phyloP scores from a whole-genome alignment of 2,797 vertebrate genomes.

The Cryptoprocta ferox region DNA sequence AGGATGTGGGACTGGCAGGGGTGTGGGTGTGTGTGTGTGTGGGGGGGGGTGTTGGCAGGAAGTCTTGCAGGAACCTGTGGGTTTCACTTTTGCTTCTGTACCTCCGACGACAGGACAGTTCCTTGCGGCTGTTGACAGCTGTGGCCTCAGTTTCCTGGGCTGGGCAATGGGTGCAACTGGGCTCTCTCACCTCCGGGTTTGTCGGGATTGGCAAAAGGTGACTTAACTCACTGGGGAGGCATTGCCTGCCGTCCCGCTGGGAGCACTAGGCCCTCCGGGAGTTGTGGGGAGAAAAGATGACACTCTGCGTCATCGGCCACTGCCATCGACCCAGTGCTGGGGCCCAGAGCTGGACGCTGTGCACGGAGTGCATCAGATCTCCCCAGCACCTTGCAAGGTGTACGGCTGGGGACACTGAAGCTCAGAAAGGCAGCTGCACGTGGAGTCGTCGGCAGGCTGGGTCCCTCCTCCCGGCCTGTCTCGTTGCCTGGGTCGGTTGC shows the following conservation, averaged over 20 bases:
- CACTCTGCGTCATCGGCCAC: rapidly evolving
- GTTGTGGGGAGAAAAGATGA: not conserved
- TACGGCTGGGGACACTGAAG: not conserved
- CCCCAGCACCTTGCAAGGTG: not conserved
- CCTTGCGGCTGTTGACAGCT: not conserved
- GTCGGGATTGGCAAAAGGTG: not conserved
- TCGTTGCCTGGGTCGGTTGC: not conserved
- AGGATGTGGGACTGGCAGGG: conserved; percentile 34
- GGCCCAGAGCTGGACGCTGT: not conserved
- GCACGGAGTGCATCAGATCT: not conserved
- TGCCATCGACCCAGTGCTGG: not conserved
- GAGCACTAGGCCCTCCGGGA: not conserved
- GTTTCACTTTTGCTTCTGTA: conserved; percentile 62
- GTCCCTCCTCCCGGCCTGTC: not conserved
- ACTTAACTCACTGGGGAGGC: not conserved
- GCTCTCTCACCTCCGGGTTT: not conserved
- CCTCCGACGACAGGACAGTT: not conserved
- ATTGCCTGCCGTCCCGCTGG: not conserved
- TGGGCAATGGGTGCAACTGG: not conserved
- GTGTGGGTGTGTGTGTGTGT: not conserved
- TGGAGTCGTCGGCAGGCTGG: not conserved
- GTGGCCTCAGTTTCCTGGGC: not conserved
- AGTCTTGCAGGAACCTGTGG: conserved; percentile 44
- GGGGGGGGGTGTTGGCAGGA: conserved; percentile 22
- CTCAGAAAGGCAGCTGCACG: not conserved